Evolutionary conservation across 2,113 vertebrate species (phyloP).

Genomic region (Oreochromis tanganicae): DNA sequence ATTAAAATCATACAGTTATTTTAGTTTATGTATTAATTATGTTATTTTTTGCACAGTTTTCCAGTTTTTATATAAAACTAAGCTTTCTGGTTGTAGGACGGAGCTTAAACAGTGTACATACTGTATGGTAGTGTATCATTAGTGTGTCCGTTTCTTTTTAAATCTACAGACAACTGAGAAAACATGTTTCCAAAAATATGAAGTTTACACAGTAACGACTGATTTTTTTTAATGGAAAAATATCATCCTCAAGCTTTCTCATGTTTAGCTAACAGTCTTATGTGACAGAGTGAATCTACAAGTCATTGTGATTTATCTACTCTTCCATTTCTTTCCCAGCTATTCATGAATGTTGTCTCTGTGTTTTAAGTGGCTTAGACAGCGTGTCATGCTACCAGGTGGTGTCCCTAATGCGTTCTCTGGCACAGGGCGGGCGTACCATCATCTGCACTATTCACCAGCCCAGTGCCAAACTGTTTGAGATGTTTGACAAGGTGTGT

Average conservation of each 20-base stretch:
- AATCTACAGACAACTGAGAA: neutral
- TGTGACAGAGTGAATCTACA: too few species aligned
- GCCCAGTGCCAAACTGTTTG: constrained; percentile 96
- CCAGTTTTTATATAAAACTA: neutral
- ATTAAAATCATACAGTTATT: neutral
- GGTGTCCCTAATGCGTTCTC: constrained; percentile 89
- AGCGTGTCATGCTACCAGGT: constrained; percentile 96
- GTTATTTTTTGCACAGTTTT: neutral
- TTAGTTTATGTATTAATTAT: neutral
- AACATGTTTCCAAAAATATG: neutral
- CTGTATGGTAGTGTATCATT: neutral
- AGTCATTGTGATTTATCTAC: neutral
- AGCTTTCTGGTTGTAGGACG: neutral
- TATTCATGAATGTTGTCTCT: neutral
- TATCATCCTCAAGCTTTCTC: neutral
- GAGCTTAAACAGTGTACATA: neutral
- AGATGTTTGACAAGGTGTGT: constrained; percentile 96
- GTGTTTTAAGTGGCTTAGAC: constrained; percentile 86
- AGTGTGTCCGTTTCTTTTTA: neutral
- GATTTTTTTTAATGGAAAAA: neutral
- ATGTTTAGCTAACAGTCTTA: neutral
- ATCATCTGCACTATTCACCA: constrained; percentile 99
- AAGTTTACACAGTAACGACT: neutral
- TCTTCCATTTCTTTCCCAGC: neutral
- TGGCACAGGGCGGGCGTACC: constrained; percentile 91